phyloP scores from a whole-genome alignment of 2,113 vertebrate species.

The Aptenodytes forsteri region DNA sequence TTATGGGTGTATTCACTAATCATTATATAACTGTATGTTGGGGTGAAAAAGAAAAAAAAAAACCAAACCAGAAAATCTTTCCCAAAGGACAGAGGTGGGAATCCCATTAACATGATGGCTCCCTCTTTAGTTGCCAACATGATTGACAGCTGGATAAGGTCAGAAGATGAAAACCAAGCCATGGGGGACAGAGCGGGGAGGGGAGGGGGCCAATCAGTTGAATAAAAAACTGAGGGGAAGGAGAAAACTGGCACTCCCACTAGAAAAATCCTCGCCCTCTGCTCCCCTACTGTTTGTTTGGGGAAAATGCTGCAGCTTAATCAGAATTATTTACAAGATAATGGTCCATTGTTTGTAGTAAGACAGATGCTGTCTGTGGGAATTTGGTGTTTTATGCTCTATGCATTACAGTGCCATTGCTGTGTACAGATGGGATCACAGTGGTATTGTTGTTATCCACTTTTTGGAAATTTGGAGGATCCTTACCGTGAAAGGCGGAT shows the following conservation, averaged over 20 bases:
- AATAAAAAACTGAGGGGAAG: slow-evolving; percentile 33
- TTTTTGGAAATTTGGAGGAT: slow-evolving; percentile 65
- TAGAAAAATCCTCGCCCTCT: slow-evolving; percentile 48
- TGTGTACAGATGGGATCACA: slow-evolving; percentile 76
- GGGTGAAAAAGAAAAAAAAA: neutral
- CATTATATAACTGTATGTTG: neutral
- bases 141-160: slow-evolving; percentile 54
- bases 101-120: neutral
- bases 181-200: neutral
- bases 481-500: slow-evolving; percentile 29
- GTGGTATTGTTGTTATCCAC: slow-evolving; percentile 70
- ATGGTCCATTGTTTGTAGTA: slow-evolving; percentile 83
- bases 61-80: neutral
- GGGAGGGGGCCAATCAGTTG: slow-evolving; percentile 24
- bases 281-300: slow-evolving; percentile 68
- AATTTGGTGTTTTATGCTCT: slow-evolving; percentile 80
- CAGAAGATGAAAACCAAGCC: slow-evolving; percentile 50
- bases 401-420: slow-evolving; percentile 70
- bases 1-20: neutral
- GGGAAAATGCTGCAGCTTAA: slow-evolving; percentile 78
- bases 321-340: slow-evolving; percentile 88
- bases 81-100: slow-evolving; percentile 18
- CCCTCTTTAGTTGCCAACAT: slow-evolving; percentile 34
- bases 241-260: slow-evolving; percentile 22
- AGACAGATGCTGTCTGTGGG: slow-evolving; percentile 85